Evolutionary conservation across 2,113 vertebrate genomes (phyloP).

Genomic region (Scytalopus superciliaris): DNA sequence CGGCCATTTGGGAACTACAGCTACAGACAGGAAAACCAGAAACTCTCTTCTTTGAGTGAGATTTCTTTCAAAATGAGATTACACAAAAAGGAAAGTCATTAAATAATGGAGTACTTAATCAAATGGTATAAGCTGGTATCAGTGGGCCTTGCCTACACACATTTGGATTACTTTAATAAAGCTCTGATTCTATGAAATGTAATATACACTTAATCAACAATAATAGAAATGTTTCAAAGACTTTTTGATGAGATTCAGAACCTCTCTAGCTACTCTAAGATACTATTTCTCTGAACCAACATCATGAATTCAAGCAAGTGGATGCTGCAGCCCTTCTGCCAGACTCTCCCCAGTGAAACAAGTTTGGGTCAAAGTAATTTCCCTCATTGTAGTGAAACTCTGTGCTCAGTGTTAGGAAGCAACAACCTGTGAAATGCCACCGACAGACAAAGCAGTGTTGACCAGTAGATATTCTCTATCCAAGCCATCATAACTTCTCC

Average conservation of each 20-base stretch:
- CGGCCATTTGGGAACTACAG: not conserved
- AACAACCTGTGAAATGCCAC: not conserved
- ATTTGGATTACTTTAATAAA: not conserved
- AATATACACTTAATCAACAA: not conserved
- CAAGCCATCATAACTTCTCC: not conserved
- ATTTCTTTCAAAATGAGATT: not conserved
- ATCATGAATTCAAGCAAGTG: not conserved
- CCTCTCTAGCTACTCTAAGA: not conserved
- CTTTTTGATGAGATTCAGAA: not conserved
- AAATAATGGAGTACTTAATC: not conserved
- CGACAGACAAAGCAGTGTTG: not conserved
- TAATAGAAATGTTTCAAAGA: not conserved
- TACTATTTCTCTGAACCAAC: not conserved
- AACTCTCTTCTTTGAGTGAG: not conserved
- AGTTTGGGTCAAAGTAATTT: not conserved
- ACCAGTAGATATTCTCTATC: not conserved
- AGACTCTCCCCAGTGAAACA: not conserved
- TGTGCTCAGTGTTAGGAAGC: fast-evolving
- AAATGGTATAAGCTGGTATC: not conserved
- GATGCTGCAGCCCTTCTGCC: not conserved
- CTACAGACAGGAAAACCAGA: not conserved
- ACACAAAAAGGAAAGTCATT: not conserved
- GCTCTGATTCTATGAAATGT: not conserved
- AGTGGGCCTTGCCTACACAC: not conserved
- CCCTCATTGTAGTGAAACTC: not conserved